These are phyloP conservation scores for Hydrozoanthus gracilis DNA, from an alignment of 92 coral and sea anemone genomes.

Conservation along the genomic window DNA sequence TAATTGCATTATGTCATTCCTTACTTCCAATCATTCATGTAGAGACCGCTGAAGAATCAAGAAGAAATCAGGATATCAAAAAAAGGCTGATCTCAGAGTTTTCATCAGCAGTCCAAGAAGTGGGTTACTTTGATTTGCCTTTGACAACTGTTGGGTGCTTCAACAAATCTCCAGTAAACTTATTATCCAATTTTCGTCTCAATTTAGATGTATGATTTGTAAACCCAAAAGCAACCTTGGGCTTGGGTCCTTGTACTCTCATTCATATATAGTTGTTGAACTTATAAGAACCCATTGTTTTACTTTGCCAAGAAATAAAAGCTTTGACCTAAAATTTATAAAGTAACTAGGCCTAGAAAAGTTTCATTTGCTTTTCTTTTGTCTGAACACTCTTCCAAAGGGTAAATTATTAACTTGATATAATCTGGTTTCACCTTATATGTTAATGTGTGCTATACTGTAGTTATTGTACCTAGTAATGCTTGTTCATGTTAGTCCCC, in stretches of 20 bases:
- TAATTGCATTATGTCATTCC: neutral
- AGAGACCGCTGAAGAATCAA: slow-evolving; percentile 72
- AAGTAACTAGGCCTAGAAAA: too few relatives aligned
- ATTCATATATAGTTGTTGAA: neutral
- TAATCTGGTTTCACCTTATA: too few relatives aligned
- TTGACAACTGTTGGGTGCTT: neutral
- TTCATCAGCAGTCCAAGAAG: slow-evolving; percentile 89
- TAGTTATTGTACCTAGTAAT: neutral
- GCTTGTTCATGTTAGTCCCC: neutral
- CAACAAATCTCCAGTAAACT: neutral
- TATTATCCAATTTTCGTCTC: too few relatives aligned
- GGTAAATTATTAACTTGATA: too few relatives aligned
- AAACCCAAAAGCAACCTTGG: too few relatives aligned
- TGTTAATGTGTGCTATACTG: neutral
- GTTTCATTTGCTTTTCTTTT: too few relatives aligned
- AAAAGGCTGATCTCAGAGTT: slow-evolving; percentile 80
- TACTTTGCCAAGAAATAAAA: too few relatives aligned
- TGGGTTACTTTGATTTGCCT: slow-evolving; percentile 32
- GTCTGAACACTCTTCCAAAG: too few relatives aligned
- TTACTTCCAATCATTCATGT: neutral
- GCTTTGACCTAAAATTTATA: too few relatives aligned
- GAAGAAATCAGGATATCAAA: slow-evolving; percentile 71
- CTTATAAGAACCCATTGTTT: neutral
- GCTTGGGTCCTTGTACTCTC: too few relatives aligned
- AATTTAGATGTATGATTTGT: too few relatives aligned